Evolutionary conservation across 2,888 invertebrate species (phyloP), one percentile per base, ranked within the genome.

Genomic region (Suillia variegata): DNA sequence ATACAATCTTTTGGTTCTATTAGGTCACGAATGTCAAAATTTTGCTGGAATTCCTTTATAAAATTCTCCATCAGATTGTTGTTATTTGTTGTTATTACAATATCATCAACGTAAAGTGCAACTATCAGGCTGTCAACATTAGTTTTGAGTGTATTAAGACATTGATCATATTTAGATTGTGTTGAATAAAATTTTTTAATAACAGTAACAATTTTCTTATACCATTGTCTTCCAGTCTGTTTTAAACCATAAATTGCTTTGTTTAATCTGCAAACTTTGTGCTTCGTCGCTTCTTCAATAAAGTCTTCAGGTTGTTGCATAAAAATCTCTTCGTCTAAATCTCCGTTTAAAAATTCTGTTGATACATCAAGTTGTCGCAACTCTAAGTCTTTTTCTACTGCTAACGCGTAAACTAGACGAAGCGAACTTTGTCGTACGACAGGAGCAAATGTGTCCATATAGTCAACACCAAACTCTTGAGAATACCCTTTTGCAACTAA

Each of bases 301-400:
- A 24, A 38, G 17, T 49, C 55, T 45, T 58, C 53, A 10, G 60
- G 60, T 31, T 48, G 48, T n/a, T 54, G 21, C 60, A 60, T 60
- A 48, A 26, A 62, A 6, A 60, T 58, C 10, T 26, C 6, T 10
- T 26, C 26, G 5, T 26, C 26, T 26, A 26, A 26, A 26, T 26
- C 26, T 4, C 63, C 63, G 21, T 63, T 52, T 18, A 64, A 31
- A 52, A 63, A 66, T 22, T 62, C 65, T 2, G 60, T 56, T 47
- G 52, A 56, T 10, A 64, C 59, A 51, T 66, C 62, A 45, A 62
- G 51, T 26, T 62, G 49, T 8, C 33, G 47, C 10, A 58, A 45
- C 5, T 51, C 54, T 24, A 59, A 58, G 26, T 56, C 31, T 12
- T 50, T 21, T 48, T 56, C 31, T 38, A 59, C 61, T 48, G 63